Base-by-base conservation (phyloP, 2,797 vertebrate species). In the Alcedo quadribrachys region DNA sequence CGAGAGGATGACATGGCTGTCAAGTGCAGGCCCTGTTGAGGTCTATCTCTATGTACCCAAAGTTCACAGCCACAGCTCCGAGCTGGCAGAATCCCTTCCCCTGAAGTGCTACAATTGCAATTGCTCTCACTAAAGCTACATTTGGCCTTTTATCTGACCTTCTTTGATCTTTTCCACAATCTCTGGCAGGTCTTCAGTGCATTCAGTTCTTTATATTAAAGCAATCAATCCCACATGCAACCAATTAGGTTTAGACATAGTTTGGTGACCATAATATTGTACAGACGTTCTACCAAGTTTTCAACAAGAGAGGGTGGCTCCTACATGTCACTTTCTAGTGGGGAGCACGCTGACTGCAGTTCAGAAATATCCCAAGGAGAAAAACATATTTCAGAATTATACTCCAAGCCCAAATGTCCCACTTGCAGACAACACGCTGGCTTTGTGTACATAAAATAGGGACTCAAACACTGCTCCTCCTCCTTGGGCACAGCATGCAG, bases 181-280 rank as follows among this genome's bases (percentile, higher is more conserved):
- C 81, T 94, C 75, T 92, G 88, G 78, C 81, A 90, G 91, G 81
- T 90, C 93, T 85, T 92, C 85, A 91, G 37, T 33, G 55, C 43
- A 81, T 92, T 93, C 78, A 89, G 51, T 73, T 93, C 94, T 90
- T 90, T 96, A 94, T 93, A 88, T 94, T 94, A 83, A 82, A 92
- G 55, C 51, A 85, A 61, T 84, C 84, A 90, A 87, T 78, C 45
- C 82, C 90, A 92, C 45, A 94, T 89, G 94, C 77, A 93, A 69
- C n/a, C 73, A 95, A 94, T 94, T 94, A 89, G 42, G 46, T 68
- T 87, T 66, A 85, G 81, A 78, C 92, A 92, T 83, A 85, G 68
- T 61, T 93, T 78, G 45, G 66, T 79, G 73, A 81, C 93, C 69
- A 85, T 93, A 90, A 87, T 69, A 75, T 32, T 93, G 79, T 71